Evolutionary conservation across 2,888 invertebrate species (phyloP).

Genomic region (Andrena haemorrhoa): DNA sequence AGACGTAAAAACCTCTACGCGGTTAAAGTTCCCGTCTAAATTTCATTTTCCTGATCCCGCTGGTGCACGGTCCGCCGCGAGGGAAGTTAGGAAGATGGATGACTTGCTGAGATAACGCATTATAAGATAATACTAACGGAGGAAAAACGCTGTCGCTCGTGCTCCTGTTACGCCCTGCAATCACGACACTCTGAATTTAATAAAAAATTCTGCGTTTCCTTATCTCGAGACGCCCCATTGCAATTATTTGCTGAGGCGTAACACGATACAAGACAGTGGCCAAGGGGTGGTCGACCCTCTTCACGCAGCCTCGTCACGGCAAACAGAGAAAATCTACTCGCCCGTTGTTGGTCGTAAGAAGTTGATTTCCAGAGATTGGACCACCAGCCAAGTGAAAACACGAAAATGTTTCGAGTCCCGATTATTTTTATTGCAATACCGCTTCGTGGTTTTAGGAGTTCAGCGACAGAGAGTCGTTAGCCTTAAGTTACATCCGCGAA

Average conservation of each 20-base stretch:
- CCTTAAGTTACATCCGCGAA: constrained; percentile 35
- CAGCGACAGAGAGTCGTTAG: constrained; percentile 4
- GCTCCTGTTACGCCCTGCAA: constrained; percentile 13
- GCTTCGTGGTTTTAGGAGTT: constrained; percentile 38
- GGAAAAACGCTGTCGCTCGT: constrained; percentile 8
- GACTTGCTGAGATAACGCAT: constrained; percentile 35
- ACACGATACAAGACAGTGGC: background rate
- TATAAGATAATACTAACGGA: constrained; percentile 23
- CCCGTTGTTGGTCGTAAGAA: constrained; percentile 24
- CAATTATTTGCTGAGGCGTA: too few species aligned
- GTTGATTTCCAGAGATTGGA: constrained; percentile 33
- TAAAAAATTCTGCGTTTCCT: constrained; percentile 25
- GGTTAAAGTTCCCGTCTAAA: constrained; percentile 45
- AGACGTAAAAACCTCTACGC: constrained; percentile 30
- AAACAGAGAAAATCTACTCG: constrained; percentile 37
- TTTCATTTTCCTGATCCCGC: constrained; percentile 51
- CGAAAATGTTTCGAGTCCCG: constrained; percentile 5
- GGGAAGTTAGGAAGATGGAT: constrained; percentile 53
- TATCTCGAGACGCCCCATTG: background rate
- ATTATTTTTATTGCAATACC: constrained; percentile 40
- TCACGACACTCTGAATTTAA: constrained; percentile 36
- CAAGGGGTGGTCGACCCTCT: background rate
- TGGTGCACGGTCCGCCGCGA: constrained; percentile 24
- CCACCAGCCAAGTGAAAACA: background rate
- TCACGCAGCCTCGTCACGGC: background rate